Evolutionary conservation across 2,888 invertebrate species (phyloP), one percentile per base, ranked within the genome.

Genomic region (Torymus tubicola): DNA sequence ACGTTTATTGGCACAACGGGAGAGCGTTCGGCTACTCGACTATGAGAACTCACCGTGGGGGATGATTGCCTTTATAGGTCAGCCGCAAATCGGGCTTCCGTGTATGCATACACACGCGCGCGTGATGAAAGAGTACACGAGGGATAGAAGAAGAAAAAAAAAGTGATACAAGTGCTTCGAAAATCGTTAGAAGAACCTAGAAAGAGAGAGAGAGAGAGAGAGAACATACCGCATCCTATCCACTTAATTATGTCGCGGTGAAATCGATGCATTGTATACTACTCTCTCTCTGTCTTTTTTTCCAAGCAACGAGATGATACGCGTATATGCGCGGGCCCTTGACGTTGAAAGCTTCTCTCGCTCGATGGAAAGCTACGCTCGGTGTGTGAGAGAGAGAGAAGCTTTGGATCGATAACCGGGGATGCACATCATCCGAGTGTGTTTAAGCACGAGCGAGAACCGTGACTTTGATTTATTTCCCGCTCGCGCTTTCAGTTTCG

Each of bases 1-100:
- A 50, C 21, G 21, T 67, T 71, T 67, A 60, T 67, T 60, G 65
- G 12, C 52, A 50, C 50, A 50, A 14, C 14, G 5, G 16, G 58
- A 64, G 64, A 21, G 42, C 14, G 14, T 5, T 18, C 31, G n/a
- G 50, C 57, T 16, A 2, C 5, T 57, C 63, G 55, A 64, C 50
- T 58, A 42, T 8, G 42, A 42, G 42, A 42, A 8, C 42, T 42
- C 55, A 13, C 18, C 12, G 75, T 11, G 61, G 76, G 24, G 79
- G 82, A 74, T 81, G 82, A 81, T 71, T 74, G 79, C 75, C 73
- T 85, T 85, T 85, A 85, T 88, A 87, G 88, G 86, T 88, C 87
- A 86, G 84, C 81, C 77, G 83, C 83, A 82, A 82, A 88, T 87
- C 86, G 83, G 89, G 89, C 88, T 89, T 88, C 88, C 81, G 82